Evolutionary conservation across 2,797 vertebrate species (phyloP).

Genomic region (Tiaroga cobitis): DNA sequence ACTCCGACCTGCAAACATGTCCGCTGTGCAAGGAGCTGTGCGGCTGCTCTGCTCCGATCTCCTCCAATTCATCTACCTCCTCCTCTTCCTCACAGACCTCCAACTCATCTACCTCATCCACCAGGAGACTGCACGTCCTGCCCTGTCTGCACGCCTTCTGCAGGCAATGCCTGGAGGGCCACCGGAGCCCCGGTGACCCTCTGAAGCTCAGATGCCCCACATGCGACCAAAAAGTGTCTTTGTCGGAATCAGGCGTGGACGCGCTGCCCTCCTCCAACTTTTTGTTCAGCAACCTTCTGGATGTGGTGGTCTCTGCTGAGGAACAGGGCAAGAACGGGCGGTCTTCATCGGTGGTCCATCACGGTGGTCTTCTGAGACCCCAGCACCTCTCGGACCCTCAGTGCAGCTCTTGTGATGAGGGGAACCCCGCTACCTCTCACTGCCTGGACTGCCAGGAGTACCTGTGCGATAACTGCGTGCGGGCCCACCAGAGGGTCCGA

Average conservation of each 20-base stretch:
- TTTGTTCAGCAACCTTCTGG: slow-evolving; percentile 85
- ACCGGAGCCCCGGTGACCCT: slow-evolving; percentile 75
- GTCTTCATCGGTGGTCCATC: slow-evolving; percentile 64
- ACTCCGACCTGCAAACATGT: slow-evolving; percentile 85
- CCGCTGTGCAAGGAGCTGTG: slow-evolving; percentile 87
- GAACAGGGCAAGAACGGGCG: slow-evolving; percentile 75
- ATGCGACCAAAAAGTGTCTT: slow-evolving; percentile 85
- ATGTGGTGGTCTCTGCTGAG: slow-evolving; percentile 82
- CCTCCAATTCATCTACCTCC: slow-evolving; percentile 84
- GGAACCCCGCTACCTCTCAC: slow-evolving; percentile 82
- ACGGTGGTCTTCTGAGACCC: slow-evolving; percentile 70
- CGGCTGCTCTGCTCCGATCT: slow-evolving; percentile 84
- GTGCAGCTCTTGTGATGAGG: slow-evolving; percentile 86
- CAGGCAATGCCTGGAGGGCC: slow-evolving; percentile 85
- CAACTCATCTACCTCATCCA: slow-evolving; percentile 73
- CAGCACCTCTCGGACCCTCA: slow-evolving; percentile 75
- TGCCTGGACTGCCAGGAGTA: slow-evolving; percentile 88
- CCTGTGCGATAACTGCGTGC: slow-evolving; percentile 87
- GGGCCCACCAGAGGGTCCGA: slow-evolving; percentile 86
- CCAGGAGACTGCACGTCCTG: slow-evolving; percentile 83
- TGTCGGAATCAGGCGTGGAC: slow-evolving; percentile 85
- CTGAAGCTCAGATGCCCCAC: slow-evolving; percentile 84
- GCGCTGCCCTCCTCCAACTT: slow-evolving; percentile 84
- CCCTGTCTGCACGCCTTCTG: slow-evolving; percentile 88
- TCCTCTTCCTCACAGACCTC: slow-evolving; percentile 85